Percentiles rank a stretch among this genome's conserved stretches.
These are phyloP conservation scores for Enteromius mattozi DNA, from an alignment of 2,797 vertebrate species.

Conservation along the genomic window DNA sequence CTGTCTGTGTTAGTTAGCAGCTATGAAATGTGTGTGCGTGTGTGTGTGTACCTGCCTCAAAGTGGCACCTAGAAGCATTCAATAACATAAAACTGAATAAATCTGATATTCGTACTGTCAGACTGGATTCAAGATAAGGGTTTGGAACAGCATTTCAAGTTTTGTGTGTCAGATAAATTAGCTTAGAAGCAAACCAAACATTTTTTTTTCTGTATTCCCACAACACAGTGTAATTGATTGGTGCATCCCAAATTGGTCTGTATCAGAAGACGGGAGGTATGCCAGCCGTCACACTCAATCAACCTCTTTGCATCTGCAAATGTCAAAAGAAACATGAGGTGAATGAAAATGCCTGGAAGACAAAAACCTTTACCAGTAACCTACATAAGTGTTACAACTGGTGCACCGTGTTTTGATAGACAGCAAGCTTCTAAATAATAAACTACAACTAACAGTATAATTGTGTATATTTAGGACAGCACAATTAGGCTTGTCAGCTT, in stretches of 20 bases:
- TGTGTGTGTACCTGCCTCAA: background rate
- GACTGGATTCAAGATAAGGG: slow-evolving; percentile 40
- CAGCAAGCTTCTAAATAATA: background rate
- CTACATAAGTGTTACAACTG: background rate
- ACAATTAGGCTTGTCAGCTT: background rate
- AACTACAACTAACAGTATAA: background rate
- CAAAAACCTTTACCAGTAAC: slow-evolving; percentile 23
- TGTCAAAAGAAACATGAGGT: slow-evolving; percentile 56
- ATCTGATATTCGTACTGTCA: slow-evolving; percentile 38
- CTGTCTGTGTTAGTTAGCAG: background rate
- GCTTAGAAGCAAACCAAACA: slow-evolving; percentile 51
- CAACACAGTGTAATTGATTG: slow-evolving; percentile 55
- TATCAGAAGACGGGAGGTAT: slow-evolving; percentile 53
- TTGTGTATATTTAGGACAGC: background rate
- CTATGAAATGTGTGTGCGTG: background rate
- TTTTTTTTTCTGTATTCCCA: slow-evolving; percentile 54
- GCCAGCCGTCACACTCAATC: slow-evolving; percentile 59
- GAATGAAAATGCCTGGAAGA: slow-evolving; percentile 53
- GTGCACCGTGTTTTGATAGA: background rate
- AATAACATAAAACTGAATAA: slow-evolving; percentile 50
- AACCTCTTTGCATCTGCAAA: slow-evolving; percentile 56
- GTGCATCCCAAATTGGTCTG: slow-evolving; percentile 54
- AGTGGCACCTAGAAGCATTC: background rate
- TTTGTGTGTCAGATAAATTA: slow-evolving; percentile 48
- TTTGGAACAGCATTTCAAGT: slow-evolving; percentile 27